These are phyloP conservation scores for Callaeas wilsoni DNA, from an alignment of 2,113 vertebrate genomes.

Conservation along the genomic window DNA sequence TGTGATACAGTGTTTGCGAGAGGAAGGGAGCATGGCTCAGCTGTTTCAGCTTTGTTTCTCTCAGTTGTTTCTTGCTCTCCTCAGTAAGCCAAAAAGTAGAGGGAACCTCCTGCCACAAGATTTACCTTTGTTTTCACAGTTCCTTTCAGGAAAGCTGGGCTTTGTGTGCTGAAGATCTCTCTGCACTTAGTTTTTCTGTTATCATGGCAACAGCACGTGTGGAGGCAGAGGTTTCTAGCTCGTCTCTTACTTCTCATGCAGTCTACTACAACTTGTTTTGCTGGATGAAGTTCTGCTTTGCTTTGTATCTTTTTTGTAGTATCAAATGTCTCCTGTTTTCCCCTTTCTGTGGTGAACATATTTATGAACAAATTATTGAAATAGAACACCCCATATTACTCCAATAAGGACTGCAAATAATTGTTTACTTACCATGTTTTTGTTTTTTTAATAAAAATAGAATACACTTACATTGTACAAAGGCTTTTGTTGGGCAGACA, in stretches of 20 bases:
- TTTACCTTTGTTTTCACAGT: neutral
- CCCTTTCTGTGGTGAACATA: neutral
- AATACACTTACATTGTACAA: neutral
- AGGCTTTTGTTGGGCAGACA: neutral
- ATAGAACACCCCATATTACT: neutral
- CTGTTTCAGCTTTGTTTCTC: neutral
- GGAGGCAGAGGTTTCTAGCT: neutral
- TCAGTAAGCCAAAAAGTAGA: neutral
- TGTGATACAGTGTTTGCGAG: neutral
- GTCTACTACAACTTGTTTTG: neutral
- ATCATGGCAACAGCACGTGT: neutral
- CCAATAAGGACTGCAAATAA: neutral
- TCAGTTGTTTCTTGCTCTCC: neutral
- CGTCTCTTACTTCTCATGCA: neutral
- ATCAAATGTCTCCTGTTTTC: neutral
- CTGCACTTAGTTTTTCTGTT: neutral
- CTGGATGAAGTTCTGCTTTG: neutral
- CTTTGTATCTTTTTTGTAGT: neutral
- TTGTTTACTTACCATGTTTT: neutral
- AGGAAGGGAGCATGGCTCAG: neutral
- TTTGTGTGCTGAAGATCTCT: neutral
- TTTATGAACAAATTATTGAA: neutral
- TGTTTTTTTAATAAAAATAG: neutral
- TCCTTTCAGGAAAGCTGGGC: neutral
- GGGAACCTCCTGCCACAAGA: neutral